Evolutionary conservation across 1,140 invertebrate species (phyloP).

Genomic region (Steinernema feltiae): DNA sequence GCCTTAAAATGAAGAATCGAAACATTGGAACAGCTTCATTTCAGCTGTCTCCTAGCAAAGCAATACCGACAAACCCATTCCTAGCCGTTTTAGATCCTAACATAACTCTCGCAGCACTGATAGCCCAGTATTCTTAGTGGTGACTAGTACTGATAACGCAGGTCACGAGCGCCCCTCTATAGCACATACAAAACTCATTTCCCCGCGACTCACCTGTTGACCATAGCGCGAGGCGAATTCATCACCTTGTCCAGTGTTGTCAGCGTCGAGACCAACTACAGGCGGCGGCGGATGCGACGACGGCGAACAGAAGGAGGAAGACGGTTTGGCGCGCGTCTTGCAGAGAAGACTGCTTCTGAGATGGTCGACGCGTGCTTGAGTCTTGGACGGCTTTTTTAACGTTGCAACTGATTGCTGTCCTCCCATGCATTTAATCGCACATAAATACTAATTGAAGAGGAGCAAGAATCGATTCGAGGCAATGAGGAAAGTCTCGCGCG

Average conservation of each 20-base stretch:
- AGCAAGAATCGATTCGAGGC: conserved; percentile 7
- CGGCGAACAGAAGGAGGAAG: neutral
- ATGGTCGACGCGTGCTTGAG: neutral
- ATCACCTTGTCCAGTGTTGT: neutral
- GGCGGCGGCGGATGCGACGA: neutral
- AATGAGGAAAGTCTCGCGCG: neutral
- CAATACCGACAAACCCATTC: neutral
- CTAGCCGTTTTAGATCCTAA: neutral
- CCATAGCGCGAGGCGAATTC: conserved; percentile 10
- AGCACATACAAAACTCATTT: neutral
- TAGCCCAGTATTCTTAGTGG: neutral
- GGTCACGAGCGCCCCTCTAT: neutral
- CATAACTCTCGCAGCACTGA: neutral
- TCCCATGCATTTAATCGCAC: conserved; percentile 13
- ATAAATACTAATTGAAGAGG: conserved; percentile 14
- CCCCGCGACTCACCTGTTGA: neutral
- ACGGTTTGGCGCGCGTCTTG: conserved; percentile 1
- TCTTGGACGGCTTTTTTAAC: conserved; percentile 9
- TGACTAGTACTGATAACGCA: neutral
- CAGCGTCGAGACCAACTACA: too few species aligned
- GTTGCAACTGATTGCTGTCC: conserved; percentile 15
- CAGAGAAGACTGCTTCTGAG: neutral
- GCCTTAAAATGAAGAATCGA: neutral
- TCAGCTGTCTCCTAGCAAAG: neutral
- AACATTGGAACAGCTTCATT: neutral